A percentile compares a stretch with the other conserved stretches of the same genome.
Conservation (phyloP, 2,797 vertebrate species). For the Melanotaenia maccullochi region DNA sequence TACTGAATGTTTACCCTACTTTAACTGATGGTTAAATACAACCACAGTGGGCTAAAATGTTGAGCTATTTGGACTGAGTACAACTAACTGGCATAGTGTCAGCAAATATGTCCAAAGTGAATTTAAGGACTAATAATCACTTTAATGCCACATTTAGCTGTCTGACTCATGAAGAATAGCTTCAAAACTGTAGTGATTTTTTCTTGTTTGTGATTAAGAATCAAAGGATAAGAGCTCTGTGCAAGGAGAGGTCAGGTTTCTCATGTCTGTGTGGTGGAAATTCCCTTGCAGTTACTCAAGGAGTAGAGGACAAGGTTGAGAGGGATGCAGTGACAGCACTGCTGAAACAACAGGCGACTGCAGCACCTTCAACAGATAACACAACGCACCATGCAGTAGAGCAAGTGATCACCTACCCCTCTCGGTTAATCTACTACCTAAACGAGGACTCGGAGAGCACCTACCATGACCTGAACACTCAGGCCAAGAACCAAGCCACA, state of each 20-base stretch:
- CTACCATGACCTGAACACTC: slow-evolving; percentile 94
- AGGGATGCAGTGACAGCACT: slow-evolving; percentile 74
- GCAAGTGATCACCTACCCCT: slow-evolving; percentile 91
- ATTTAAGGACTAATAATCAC: background rate
- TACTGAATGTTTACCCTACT: too few species aligned
- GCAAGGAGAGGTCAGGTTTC: slow-evolving; percentile 21
- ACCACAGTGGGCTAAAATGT: background rate
- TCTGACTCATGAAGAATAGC: slow-evolving; percentile 24
- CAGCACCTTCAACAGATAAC: slow-evolving; percentile 80
- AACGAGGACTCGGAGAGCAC: slow-evolving; percentile 95
- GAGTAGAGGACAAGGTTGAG: slow-evolving; percentile 79
- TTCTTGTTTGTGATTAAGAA: slow-evolving; percentile 41
- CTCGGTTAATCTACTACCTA: slow-evolving; percentile 94
- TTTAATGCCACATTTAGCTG: background rate
- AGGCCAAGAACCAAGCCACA: slow-evolving; percentile 87
- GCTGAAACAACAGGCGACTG: slow-evolving; percentile 83
- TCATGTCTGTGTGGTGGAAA: slow-evolving; percentile 42
- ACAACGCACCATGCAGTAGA: slow-evolving; percentile 82
- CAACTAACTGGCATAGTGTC: slow-evolving; percentile 45
- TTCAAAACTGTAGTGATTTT: slow-evolving; percentile 36
- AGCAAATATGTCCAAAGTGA: slow-evolving; percentile 21
- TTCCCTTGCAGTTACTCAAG: slow-evolving; percentile 70
- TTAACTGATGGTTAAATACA: too few species aligned
- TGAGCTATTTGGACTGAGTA: slow-evolving; percentile 7
- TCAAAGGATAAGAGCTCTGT: slow-evolving; percentile 53